Conservation (phyloP, 2,797 vertebrate genomes). For the Phrynocephalus guinanensis region DNA sequence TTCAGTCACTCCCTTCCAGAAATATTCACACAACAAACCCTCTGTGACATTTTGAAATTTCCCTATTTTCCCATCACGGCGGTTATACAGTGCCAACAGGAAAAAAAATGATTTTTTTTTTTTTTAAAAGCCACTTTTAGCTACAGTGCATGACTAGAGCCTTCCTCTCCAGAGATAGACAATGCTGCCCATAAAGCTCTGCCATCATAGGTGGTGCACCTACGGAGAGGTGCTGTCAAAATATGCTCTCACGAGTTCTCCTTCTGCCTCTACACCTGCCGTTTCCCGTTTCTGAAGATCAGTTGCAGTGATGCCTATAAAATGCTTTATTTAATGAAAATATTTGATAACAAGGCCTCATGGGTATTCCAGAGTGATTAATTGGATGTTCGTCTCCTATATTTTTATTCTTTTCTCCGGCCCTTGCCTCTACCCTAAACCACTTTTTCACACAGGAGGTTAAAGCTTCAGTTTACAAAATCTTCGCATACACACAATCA, state of each 20-base stretch:
- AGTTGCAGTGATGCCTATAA: conserved; percentile 7
- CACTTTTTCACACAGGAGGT: conserved; percentile 28
- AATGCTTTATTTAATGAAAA: neutral
- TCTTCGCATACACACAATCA: neutral
- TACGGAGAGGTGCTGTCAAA: neutral
- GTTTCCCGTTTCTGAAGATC: conserved; percentile 28
- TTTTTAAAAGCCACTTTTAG: neutral
- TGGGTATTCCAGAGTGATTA: conserved; percentile 26
- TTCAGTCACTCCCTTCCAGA: conserved; percentile 6
- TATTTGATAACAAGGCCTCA: conserved; percentile 8
- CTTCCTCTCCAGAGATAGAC: neutral
- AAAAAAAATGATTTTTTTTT: neutral
- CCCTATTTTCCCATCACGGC: neutral
- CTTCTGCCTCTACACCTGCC: neutral
- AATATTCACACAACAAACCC: neutral
- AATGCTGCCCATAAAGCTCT: conserved; percentile 4
- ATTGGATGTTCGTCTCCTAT: conserved; percentile 2
- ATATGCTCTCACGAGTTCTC: neutral
- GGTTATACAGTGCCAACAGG: neutral
- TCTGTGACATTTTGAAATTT: neutral
- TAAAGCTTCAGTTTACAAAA: conserved; percentile 19
- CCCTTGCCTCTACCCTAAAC: conserved; percentile 20
- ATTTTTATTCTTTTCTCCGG: neutral
- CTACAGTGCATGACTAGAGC: conserved; percentile 6
- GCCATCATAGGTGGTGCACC: neutral